Base-by-base conservation (phyloP, 2,797 vertebrate genomes). In the Kryptopterus vitreolus region DNA sequence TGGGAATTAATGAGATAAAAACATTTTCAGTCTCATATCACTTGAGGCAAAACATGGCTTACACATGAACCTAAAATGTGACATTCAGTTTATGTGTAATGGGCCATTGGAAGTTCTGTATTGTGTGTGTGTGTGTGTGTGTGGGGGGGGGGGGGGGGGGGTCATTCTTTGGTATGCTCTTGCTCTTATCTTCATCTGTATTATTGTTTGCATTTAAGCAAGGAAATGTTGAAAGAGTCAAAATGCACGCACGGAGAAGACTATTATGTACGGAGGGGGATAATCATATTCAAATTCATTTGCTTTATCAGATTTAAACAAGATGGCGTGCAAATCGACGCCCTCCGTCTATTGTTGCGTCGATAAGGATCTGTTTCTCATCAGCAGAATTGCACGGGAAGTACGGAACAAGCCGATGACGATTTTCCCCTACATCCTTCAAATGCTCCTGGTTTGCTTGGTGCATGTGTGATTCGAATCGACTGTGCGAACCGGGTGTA, bases 281-380 rank as follows among this genome's bases (percentile, higher is more conserved):
- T 53, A 77, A 57, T 38, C 22, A 69, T 16, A 7, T 2, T 2
- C 16, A 26, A 79, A 33, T 50, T 66, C 62, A 78, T 78, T 38
- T 57, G 22, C 4, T 26, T 61, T 31, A 66, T 78, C 69, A 73
- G 69, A 82, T 52, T 58, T 52, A 58, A 59, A 29, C 55, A 3
- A 33, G 63, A 63, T 22, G 33, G 18, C 35, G 16, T 24, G 50
- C 62, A 75, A 46, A 76, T 76, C 12, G 1, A 24, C 59, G 33
- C 29, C 76, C 76, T 50, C 57, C 8, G 1, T 55, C 35, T 71
- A 43, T 63, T 24, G 73, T 31, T 38, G 52, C 38, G 61, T 31
- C 59, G 81, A 82, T 82, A 78, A 35, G 38, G 26, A 82, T 82
- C 76, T 78, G 35, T 16, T 16, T 46, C 18, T 38, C 48, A 38